phyloP scores from a whole-genome alignment of 2,797 vertebrate genomes.

The Schizopygopsis pylzovi region DNA sequence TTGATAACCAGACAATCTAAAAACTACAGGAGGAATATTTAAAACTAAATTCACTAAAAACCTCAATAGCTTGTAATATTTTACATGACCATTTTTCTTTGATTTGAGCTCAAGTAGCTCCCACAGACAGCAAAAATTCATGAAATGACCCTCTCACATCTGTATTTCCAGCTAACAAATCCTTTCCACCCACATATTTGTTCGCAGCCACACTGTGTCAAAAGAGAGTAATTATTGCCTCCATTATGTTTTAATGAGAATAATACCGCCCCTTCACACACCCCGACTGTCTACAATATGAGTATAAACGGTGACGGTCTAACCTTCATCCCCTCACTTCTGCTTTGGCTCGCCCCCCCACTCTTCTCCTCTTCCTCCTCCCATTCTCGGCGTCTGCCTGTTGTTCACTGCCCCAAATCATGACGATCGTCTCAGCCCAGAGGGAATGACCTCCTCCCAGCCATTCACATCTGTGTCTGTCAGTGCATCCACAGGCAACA shows the following conservation, averaged over 20 bases:
- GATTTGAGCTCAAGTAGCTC: neutral
- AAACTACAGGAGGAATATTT: neutral
- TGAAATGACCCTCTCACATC: constrained; percentile 4
- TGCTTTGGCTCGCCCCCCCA: neutral
- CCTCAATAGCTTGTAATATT: neutral
- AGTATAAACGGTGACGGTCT: neutral
- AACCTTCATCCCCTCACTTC: constrained; percentile 21
- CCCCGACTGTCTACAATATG: constrained; percentile 55
- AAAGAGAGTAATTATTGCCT: constrained; percentile 78
- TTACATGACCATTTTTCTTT: neutral
- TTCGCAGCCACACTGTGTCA: constrained; percentile 70
- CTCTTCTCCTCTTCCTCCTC: constrained; percentile 37
- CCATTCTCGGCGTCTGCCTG: constrained; percentile 72
- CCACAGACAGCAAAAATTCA: neutral
- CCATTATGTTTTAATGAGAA: constrained; percentile 75
- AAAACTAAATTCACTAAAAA: neutral
- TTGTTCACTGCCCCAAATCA: constrained; percentile 74
- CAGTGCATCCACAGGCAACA: constrained; percentile 44
- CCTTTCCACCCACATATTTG: constrained; percentile 62
- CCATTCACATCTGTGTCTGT: constrained; percentile 74
- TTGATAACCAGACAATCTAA: neutral
- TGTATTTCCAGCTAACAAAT: constrained; percentile 47
- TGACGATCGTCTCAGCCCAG: constrained; percentile 77
- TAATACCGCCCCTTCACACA: constrained; percentile 70
- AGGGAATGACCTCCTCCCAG: constrained; percentile 70